Conservation (phyloP, 1,140 invertebrate genomes). For the Drosophila parvula region DNA sequence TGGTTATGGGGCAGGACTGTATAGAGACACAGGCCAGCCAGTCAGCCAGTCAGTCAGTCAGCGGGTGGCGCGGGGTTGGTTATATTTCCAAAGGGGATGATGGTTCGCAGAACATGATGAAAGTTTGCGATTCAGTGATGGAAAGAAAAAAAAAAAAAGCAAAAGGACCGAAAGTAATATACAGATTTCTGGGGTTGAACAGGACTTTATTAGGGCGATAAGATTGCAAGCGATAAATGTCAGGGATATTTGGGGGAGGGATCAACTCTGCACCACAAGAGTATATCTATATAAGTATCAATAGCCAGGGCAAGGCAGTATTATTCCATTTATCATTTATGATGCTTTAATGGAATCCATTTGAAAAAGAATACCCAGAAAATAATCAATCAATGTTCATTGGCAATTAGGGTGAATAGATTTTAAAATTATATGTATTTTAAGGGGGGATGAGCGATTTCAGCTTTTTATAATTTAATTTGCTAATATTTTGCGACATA, state of each 20-base stretch:
- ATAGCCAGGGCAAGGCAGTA: slow-evolving; percentile 1
- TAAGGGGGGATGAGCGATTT: too few relatives aligned
- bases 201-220: slow-evolving; percentile 29
- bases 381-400: slow-evolving; percentile 20
- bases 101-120: slow-evolving; percentile 28
- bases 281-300: slow-evolving; percentile 22
- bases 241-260: background rate
- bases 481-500: too few relatives aligned
- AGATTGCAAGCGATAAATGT: slow-evolving; percentile 32
- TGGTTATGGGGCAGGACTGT: slow-evolving; percentile 49
- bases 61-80: slow-evolving; percentile 22
- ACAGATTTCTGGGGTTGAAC: slow-evolving; percentile 32
- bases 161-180: slow-evolving; percentile 3
- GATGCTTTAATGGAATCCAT: slow-evolving; percentile 13
- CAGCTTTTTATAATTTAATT: too few relatives aligned
- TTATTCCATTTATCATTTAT: slow-evolving; percentile 27
- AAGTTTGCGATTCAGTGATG: slow-evolving; percentile 19
- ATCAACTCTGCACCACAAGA: background rate
- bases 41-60: slow-evolving; percentile 3
- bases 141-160: slow-evolving; percentile 4
- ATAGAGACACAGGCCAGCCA: background rate
- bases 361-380: background rate
- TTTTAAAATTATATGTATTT: background rate
- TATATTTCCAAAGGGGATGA: slow-evolving; percentile 1
- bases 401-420: background rate